Conservation (phyloP, 1,140 invertebrate species). For the Eupristina koningsbergeri region DNA sequence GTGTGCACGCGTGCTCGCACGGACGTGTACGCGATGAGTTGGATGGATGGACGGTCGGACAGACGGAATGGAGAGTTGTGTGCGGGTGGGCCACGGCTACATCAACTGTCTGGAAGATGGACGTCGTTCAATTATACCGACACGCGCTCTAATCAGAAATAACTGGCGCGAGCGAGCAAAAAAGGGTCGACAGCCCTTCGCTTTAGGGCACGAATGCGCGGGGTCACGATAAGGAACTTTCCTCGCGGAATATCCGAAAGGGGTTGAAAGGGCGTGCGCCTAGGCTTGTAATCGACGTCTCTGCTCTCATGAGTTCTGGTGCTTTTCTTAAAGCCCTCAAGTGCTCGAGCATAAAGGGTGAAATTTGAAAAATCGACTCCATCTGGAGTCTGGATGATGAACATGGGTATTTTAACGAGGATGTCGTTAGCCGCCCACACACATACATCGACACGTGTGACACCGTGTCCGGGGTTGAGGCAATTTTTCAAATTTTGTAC, state of each 20-base stretch:
- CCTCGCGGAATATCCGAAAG: neutral
- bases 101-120: slow-evolving; percentile 61
- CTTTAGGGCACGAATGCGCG: neutral
- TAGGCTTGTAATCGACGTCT: no score
- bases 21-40: neutral
- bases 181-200: neutral
- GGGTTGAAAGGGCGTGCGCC: no score
- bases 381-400: neutral
- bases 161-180: neutral
- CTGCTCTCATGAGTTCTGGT: no score
- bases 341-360: neutral
- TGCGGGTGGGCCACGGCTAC: slow-evolving; percentile 13
- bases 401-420: neutral
- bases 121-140: slow-evolving; percentile 64
- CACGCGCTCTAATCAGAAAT: slow-evolving; percentile 18
- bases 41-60: slow-evolving; percentile 35
- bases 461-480: neutral
- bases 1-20: neutral
- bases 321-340: no score
- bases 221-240: neutral
- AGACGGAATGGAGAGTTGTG: slow-evolving; percentile 52
- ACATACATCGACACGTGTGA: neutral
- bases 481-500: neutral
- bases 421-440: neutral
- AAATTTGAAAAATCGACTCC: neutral